A percentile compares a stretch with the other conserved stretches of the same genome.
Evolutionary conservation across 2,113 vertebrate genomes (phyloP).

Genomic region (Pollimyrus isidori): DNA sequence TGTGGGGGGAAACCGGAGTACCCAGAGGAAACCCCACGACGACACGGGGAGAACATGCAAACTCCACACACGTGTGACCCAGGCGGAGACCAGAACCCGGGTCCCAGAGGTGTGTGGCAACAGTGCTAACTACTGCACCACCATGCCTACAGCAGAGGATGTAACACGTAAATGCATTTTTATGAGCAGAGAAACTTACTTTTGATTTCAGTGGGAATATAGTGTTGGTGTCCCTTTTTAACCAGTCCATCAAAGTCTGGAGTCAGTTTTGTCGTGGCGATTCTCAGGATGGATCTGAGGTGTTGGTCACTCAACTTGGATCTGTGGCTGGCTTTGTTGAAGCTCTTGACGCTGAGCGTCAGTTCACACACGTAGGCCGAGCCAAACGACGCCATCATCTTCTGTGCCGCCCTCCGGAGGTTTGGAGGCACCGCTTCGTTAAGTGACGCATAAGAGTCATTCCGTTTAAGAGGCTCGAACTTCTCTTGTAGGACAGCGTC

Average conservation of each 20-base stretch:
- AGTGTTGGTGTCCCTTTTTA: constrained; percentile 23
- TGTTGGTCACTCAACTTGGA: constrained; percentile 28
- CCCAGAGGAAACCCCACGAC: too few species aligned
- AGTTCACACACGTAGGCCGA: constrained; percentile 29
- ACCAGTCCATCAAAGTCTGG: constrained; percentile 14
- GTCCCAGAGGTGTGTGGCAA: too few species aligned
- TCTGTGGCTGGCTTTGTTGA: constrained; percentile 29
- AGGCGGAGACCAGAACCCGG: too few species aligned
- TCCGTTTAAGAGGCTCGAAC: constrained; percentile 25
- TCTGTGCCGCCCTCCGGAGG: constrained; percentile 7
- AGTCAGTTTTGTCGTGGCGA: constrained; percentile 24
- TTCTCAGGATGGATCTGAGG: constrained; percentile 26
- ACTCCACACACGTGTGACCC: too few species aligned
- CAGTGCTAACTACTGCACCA: too few species aligned
- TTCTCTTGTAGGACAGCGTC: constrained; percentile 30
- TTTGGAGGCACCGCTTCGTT: constrained; percentile 16
- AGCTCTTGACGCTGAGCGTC: constrained; percentile 27
- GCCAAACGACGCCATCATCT: constrained; percentile 20
- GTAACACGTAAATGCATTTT: too few species aligned
- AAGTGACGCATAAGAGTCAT: constrained; percentile 24
- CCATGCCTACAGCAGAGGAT: too few species aligned
- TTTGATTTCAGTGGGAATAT: constrained; percentile 10
- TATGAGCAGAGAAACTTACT: too few species aligned
- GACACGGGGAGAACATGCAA: too few species aligned
- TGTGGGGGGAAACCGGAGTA: too few species aligned